Base-by-base conservation (phyloP, 2,888 invertebrate genomes). In the Hirtodrosophila trivittata region DNA sequence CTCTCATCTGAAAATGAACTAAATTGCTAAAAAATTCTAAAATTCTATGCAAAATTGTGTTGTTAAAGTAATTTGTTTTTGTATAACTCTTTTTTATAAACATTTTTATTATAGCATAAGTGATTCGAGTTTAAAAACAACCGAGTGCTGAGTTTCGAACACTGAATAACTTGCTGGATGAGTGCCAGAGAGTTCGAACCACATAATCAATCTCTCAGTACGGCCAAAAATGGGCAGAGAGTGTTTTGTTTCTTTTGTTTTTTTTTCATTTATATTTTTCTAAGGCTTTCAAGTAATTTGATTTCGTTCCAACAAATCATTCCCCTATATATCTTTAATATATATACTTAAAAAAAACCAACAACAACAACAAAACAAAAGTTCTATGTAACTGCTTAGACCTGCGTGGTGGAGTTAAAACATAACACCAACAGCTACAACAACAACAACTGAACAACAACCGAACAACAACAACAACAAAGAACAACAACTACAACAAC, bases 51-150 rank as follows among this genome's bases (percentile, higher is more conserved):
- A 38, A 69, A 72, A 84, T 60, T 77, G 52, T 77, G 59, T 64
- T 75, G 58, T 56, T 43, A 43, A 80, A 86, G 80, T 80, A 80
- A 86, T 86, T 83, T 62, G 66, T 73, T 77, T 73, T 72, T 67
- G 78, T 78, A 80, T 67, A 77, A 73, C 84, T 86, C 69, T 83
- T 76, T 82, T 69, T 70, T 67, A 78, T 66, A 63, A 68, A 71
- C 66, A 85, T 85, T 52, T 81, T 71, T 73, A 85, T 82, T 82
- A 85, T 82, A 82, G 82, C 82, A 50, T 82, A 82, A 82, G 85
- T 86, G 82, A 82, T 86, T 82, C 82, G 70, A 85, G 87, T 86
- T 82, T 82, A 69, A 82, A 85, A 64, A 82, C 82, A 68, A 82
- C 82, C 76, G 87, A 82, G 73, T 82, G 82, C 87, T 82, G 82